A percentile compares a stretch with the other conserved stretches of the same genome.
Conservation (phyloP, 2,888 invertebrate species). For the Drosophila lutescens region DNA sequence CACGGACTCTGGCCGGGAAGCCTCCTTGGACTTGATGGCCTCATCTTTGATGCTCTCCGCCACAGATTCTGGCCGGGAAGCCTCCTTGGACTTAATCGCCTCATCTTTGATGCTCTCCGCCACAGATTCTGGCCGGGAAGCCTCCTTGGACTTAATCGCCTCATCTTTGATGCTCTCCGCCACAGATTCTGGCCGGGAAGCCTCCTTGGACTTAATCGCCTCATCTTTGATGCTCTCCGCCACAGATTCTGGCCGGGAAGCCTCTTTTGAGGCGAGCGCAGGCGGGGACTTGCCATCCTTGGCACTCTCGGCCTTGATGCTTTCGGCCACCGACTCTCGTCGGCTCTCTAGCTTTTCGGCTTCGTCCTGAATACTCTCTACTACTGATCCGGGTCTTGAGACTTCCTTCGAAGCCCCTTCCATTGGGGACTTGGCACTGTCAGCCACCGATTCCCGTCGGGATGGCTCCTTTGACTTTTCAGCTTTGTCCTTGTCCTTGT, state of each 20-base stretch:
- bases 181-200: conserved; percentile 27
- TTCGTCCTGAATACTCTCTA: too few relatives aligned
- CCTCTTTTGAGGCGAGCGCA: conserved; percentile 26
- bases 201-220: neutral
- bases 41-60: conserved; percentile 24
- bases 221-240: neutral
- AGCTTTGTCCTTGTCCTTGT: conserved; percentile 8
- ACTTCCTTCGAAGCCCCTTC: conserved; percentile 1
- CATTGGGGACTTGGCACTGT: conserved; percentile 8
- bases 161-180: conserved; percentile 27
- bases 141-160: neutral
- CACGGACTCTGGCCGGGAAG: conserved; percentile 34
- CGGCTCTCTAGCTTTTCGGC: conserved; percentile 14
- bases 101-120: conserved; percentile 17
- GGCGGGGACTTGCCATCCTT: too few relatives aligned
- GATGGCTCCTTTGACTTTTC: conserved; percentile 26
- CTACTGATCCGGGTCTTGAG: conserved; percentile 10
- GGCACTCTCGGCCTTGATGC: conserved; percentile 12
- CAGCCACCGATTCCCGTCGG: conserved; percentile 19
- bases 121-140: conserved; percentile 28
- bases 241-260: conserved; percentile 34
- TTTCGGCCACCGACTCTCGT: conserved; percentile 27
- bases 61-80: conserved; percentile 8
- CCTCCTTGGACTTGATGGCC: conserved; percentile 28
- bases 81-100: too few relatives aligned